These are phyloP conservation scores for Drosophila orena DNA, from an alignment of 1,140 invertebrate genomes.

Conservation along the genomic window DNA sequence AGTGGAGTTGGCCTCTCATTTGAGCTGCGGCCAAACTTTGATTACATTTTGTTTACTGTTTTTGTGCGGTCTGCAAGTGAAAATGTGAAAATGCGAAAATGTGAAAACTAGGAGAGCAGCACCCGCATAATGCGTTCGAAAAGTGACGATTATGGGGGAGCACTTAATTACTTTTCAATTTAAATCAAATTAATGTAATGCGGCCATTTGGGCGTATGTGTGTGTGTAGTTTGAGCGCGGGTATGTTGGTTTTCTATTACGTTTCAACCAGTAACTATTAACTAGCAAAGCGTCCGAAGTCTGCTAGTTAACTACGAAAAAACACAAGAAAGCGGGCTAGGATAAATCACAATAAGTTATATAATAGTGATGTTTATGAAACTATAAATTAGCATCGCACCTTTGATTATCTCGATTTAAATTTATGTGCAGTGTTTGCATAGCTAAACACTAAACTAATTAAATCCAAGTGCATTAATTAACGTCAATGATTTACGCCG, in stretches of 20 bases:
- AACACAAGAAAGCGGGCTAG: no score
- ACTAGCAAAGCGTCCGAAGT: not conserved
- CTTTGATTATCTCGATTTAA: not conserved
- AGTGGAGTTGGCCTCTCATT: constrained; percentile 27
- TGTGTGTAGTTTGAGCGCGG: not conserved
- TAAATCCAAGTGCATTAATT: constrained; percentile 3
- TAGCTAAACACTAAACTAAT: constrained; percentile 11
- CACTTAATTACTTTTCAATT: constrained; percentile 38
- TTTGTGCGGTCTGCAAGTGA: constrained; percentile 6
- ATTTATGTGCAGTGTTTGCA: not conserved
- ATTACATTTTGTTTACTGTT: constrained; percentile 50
- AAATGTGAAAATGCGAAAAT: not conserved
- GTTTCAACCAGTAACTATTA: not conserved
- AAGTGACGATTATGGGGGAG: constrained; percentile 8
- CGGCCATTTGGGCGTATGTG: not conserved
- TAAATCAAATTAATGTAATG: constrained; percentile 15
- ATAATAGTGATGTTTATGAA: no score
- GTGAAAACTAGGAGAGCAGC: constrained; percentile 9
- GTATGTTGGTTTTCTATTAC: no score
- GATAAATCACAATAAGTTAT: no score
- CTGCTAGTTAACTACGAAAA: no score
- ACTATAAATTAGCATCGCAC: not conserved
- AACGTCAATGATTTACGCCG: not conserved
- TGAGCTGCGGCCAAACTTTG: constrained; percentile 40
- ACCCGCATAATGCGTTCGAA: constrained; percentile 29